Evolutionary conservation across 2,113 vertebrate genomes (phyloP).

Genomic region (Cololabis saira): DNA sequence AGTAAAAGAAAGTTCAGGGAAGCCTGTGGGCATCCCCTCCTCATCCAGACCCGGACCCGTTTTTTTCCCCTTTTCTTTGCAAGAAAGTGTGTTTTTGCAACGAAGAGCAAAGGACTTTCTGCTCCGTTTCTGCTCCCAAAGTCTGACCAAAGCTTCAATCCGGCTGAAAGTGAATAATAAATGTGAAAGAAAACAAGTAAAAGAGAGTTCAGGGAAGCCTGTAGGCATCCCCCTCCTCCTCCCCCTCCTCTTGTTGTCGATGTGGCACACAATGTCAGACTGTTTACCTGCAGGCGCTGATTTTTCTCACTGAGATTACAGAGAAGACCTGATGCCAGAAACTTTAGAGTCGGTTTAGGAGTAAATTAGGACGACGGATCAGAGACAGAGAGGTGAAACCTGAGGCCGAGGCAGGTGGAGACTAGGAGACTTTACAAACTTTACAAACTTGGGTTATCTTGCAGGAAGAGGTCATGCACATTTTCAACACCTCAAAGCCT

Average conservation of each 20-base stretch:
- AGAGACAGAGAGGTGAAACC: too few relatives aligned
- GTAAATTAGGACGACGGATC: too few relatives aligned
- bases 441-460: too few relatives aligned
- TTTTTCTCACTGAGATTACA: conserved; percentile 20
- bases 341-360: too few relatives aligned
- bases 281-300: conserved; percentile 40
- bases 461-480: too few relatives aligned
- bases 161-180: neutral
- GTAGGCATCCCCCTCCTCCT: conserved; percentile 10
- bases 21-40: neutral
- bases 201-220: neutral
- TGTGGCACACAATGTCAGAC: conserved; percentile 89
- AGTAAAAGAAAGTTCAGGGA: neutral
- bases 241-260: conserved; percentile 79
- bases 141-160: too few relatives aligned
- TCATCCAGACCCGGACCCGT: too few relatives aligned
- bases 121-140: neutral
- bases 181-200: neutral
- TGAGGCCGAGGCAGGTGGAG: too few relatives aligned
- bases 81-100: neutral
- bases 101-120: neutral
- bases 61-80: too few relatives aligned
- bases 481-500: too few relatives aligned
- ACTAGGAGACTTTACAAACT: too few relatives aligned
- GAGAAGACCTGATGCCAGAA: too few relatives aligned